A percentile compares a stretch with the other conserved stretches of the same genome.
Evolutionary conservation across 2,888 invertebrate species (phyloP).

Genomic region (Ormyrus labotus): DNA sequence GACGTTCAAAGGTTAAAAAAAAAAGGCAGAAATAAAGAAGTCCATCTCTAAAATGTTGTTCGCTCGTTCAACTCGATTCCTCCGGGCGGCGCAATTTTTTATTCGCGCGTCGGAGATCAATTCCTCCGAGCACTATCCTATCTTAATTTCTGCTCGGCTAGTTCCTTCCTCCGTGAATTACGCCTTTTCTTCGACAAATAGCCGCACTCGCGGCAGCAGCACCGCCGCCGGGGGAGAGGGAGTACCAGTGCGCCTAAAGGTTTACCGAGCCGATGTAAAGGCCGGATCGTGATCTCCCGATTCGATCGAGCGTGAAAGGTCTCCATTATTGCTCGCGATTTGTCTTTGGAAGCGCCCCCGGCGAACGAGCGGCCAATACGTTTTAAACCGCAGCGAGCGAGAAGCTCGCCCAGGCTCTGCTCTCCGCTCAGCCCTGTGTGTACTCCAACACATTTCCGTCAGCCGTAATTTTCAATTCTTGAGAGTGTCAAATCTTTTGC

Average conservation of each 20-base stretch:
- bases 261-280: constrained; percentile 52
- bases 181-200: constrained; percentile 53
- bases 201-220: neutral
- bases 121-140: constrained; percentile 21
- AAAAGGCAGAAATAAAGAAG: too few relatives aligned
- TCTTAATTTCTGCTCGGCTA: constrained; percentile 54
- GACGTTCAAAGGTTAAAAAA: too few relatives aligned
- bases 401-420: too few relatives aligned
- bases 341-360: constrained; percentile 50
- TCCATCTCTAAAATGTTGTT: too few relatives aligned
- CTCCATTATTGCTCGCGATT: constrained; percentile 58
- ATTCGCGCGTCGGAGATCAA: constrained; percentile 22
- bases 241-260: constrained; percentile 24
- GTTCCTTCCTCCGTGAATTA: constrained; percentile 45
- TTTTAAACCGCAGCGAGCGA: constrained; percentile 25
- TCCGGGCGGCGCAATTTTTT: constrained; percentile 11
- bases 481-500: neutral
- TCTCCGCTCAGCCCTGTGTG: too few relatives aligned
- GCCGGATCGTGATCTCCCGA: constrained; percentile 50
- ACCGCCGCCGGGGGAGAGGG: neutral
- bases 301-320: constrained; percentile 58
- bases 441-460: neutral
- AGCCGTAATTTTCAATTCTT: neutral
- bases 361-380: constrained; percentile 47
- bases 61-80: neutral